phyloP scores from a whole-genome alignment of 2,797 vertebrate species.

The Choloepus didactylus region DNA sequence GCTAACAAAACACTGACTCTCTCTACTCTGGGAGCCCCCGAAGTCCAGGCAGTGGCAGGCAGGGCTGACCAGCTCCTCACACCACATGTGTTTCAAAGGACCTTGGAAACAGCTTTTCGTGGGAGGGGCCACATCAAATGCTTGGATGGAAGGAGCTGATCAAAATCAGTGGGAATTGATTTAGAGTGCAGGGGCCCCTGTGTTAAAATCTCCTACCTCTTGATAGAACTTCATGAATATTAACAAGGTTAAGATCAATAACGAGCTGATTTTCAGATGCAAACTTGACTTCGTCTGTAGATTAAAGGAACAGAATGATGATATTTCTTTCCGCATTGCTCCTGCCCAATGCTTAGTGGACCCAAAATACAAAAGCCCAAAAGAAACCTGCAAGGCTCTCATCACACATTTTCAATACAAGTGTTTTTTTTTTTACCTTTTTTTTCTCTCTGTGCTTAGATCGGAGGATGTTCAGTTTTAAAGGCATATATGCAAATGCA shows the following conservation, averaged over 20 bases:
- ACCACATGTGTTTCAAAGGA: constrained; percentile 90
- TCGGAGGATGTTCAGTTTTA: neutral
- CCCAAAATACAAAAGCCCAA: constrained; percentile 76
- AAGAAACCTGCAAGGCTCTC: constrained; percentile 25
- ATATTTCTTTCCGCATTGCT: constrained; percentile 49
- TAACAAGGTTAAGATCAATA: constrained; percentile 93
- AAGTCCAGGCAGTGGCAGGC: constrained; percentile 64
- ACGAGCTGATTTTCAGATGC: constrained; percentile 90
- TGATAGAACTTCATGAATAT: constrained; percentile 98
- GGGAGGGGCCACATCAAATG: constrained; percentile 88
- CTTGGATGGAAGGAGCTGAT: constrained; percentile 91
- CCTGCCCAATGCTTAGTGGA: constrained; percentile 56
- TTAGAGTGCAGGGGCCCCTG: constrained; percentile 90
- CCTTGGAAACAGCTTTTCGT: constrained; percentile 93
- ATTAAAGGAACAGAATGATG: constrained; percentile 83
- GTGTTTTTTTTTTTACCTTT: neutral
- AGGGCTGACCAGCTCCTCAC: constrained; percentile 85
- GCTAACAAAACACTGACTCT: neutral
- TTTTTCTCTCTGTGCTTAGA: neutral
- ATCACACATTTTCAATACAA: rapidly evolving
- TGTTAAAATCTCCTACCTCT: constrained; percentile 93
- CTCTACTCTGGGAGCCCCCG: neutral
- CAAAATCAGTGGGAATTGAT: constrained; percentile 98
- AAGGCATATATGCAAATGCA: neutral
- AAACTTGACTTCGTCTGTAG: constrained; percentile 87